Base-by-base conservation (phyloP, 1,140 invertebrate species). In the Aphelenchoides besseyi region DNA sequence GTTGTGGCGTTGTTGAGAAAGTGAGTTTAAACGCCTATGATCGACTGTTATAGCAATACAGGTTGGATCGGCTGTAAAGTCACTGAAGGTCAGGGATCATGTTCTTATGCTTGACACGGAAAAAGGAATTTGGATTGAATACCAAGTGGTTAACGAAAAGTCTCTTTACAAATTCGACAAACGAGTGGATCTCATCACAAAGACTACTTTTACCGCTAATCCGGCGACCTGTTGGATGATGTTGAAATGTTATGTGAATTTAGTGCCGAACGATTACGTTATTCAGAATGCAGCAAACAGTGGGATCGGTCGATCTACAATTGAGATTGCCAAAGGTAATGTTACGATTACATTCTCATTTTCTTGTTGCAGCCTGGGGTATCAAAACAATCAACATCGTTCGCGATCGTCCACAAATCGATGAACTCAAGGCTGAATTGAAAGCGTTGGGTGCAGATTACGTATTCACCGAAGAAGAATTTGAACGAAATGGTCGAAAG, bases 211-310 rank as follows among this genome's bases (percentile, higher is more conserved):
- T n/a, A 29, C 18, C 9, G 63, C 63, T 0, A 98, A 98, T 87
- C 94, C 95, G 23, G 91, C 91, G 73, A 97, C 95, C n/a, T 95
- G 95, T 0, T 97, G 92, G 81, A 88, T 94, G 86, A 95, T 98
- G 94, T 85, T 98, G 0, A 90, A 90, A 83, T 93, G 97, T 86
- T 98, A 94, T 89, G 90, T 90, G 30, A 73, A 87, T 35, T 86
- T 98, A 0, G 88, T 89, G 76, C 87, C 89, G 53, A 93, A 92
- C 23, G 92, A 95, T 83, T 89, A 88, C 33, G 88, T 96, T 0
- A 94, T 98, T 81, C 95, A 98, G 87, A 98, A 98, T 88, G 93
- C 93, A 57, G 93, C 91, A 0, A 98, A 98, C 86, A 95, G 94
- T 84, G 93, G 92, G 28, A 94, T 95, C 73, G 96, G 95, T 0